Percentiles rank a stretch among this genome's conserved stretches.
Evolutionary conservation across 1,140 invertebrate species (phyloP).

Genomic region (Sogatella furcifera): DNA sequence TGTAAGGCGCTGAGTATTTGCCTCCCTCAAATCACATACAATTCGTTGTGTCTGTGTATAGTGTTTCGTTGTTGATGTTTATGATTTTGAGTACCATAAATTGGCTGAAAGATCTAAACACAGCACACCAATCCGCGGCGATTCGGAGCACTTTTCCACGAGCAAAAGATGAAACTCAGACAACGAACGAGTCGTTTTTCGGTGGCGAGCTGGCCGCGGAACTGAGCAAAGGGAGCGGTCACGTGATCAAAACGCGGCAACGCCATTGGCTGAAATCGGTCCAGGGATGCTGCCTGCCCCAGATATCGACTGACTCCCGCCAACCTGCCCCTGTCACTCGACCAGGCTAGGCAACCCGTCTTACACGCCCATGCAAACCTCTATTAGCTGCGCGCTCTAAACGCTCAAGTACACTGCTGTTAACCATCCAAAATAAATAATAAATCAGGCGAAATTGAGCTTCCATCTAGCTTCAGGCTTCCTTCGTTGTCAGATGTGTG

Average conservation of each 20-base stretch:
- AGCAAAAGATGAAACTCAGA: background rate
- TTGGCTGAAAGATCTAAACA: background rate
- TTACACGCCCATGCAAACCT: background rate
- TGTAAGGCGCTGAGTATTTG: no score
- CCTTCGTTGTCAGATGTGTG: no score
- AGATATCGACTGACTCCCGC: conserved; percentile 11
- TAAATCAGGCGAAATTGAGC: no score
- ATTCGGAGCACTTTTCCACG: background rate
- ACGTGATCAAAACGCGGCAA: conserved; percentile 4
- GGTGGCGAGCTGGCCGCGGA: background rate
- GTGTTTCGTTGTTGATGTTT: no score
- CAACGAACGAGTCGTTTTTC: background rate
- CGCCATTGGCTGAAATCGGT: conserved; percentile 10
- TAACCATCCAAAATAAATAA: no score
- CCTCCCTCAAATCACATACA: no score
- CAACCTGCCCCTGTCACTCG: background rate
- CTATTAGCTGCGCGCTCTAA: background rate
- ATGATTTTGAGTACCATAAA: no score
- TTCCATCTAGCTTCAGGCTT: no score
- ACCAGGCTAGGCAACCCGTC: background rate
- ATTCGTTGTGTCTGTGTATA: no score
- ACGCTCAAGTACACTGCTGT: no score
- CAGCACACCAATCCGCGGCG: background rate
- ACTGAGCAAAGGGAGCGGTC: conserved; percentile 4
- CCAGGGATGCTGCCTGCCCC: conserved; percentile 14